phyloP scores from a whole-genome alignment of 2,113 vertebrate genomes.

The Callospermophilus lateralis region DNA sequence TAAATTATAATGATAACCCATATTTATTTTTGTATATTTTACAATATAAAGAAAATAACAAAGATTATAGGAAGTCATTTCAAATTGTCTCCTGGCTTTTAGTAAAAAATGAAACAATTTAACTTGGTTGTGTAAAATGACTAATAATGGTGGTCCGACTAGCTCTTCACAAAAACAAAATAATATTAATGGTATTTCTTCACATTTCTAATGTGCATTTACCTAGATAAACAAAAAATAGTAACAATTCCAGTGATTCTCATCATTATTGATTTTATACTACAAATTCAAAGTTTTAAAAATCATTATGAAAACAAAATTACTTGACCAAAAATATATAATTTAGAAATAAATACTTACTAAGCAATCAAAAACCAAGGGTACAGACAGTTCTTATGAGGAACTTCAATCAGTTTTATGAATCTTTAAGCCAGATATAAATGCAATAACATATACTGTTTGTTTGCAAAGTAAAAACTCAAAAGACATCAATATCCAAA shows the following conservation, averaged over 20 bases:
- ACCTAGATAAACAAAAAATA: not conserved
- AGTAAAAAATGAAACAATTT: not conserved
- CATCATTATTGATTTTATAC: not conserved
- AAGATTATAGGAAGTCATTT: not conserved
- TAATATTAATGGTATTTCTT: not conserved
- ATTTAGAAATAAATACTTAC: not conserved
- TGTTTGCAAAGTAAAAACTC: not conserved
- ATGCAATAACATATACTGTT: not conserved
- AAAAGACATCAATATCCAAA: slow-evolving; percentile 15
- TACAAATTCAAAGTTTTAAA: not conserved
- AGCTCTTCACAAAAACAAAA: not conserved
- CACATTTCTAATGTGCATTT: not conserved
- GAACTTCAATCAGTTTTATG: not conserved
- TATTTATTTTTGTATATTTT: not conserved
- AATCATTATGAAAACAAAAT: not conserved
- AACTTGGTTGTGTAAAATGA: not conserved
- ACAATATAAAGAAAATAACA: not conserved
- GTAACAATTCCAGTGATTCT: not conserved
- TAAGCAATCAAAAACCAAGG: not conserved
- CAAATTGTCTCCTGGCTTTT: not conserved
- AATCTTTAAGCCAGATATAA: slow-evolving; percentile 38
- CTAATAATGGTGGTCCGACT: not conserved
- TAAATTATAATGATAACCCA: not conserved
- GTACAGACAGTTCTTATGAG: not conserved
- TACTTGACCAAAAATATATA: not conserved